phyloP scores from a whole-genome alignment of 2,888 invertebrate genomes.

The Endomychus coccineus region DNA sequence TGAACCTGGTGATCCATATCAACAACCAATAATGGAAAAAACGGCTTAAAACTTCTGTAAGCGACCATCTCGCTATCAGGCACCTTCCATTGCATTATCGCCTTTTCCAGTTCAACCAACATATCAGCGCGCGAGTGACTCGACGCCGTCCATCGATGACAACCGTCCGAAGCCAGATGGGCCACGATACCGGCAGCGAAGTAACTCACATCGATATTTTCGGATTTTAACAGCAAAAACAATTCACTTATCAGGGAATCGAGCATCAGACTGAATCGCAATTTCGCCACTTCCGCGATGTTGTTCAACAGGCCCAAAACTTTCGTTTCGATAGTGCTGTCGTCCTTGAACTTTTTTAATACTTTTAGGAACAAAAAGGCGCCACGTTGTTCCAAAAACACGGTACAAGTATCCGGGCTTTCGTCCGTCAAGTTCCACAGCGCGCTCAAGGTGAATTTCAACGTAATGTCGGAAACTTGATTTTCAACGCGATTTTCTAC shows the following conservation, averaged over 20 bases:
- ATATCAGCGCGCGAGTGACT: constrained; percentile 36
- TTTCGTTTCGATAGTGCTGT: constrained; percentile 67
- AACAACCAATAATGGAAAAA: constrained; percentile 56
- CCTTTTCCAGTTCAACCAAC: constrained; percentile 48
- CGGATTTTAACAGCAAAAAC: constrained; percentile 42
- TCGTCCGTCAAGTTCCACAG: constrained; percentile 76
- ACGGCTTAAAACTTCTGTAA: constrained; percentile 63
- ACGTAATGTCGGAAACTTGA: constrained; percentile 52
- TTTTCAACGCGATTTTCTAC: constrained; percentile 45
- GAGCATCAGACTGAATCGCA: constrained; percentile 36
- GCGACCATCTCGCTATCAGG: constrained; percentile 71
- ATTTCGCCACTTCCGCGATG: constrained; percentile 61
- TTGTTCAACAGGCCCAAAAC: constrained; percentile 62
- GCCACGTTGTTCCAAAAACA: constrained; percentile 61
- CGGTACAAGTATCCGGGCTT: constrained; percentile 60
- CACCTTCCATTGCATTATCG: constrained; percentile 58
- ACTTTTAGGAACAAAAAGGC: constrained; percentile 59
- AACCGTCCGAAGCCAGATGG: constrained; percentile 56
- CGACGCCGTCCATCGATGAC: constrained; percentile 45
- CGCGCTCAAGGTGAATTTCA: constrained; percentile 69
- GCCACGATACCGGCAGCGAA: constrained; percentile 69
- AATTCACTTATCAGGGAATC: constrained; percentile 31
- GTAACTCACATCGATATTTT: constrained; percentile 61
- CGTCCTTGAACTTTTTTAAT: constrained; percentile 54
- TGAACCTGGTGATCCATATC: constrained; percentile 58